phyloP scores from a whole-genome alignment of 2,797 vertebrate genomes.

The Labroides dimidiatus region DNA sequence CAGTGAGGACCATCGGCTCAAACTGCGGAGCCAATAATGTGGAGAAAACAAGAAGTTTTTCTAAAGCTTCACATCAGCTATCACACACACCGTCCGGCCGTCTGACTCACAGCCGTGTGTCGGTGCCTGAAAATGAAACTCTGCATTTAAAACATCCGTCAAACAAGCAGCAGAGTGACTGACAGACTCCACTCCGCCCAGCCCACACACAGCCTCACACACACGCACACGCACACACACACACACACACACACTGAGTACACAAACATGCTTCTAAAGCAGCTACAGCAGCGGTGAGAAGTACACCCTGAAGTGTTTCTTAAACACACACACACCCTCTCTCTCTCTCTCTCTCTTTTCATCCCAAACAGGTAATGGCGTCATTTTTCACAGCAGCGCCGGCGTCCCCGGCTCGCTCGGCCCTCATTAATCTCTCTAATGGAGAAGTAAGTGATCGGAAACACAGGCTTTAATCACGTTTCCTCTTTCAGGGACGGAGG shows the following conservation, averaged over 20 bases:
- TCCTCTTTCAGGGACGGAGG: constrained; percentile 16
- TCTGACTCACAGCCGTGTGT: constrained; percentile 20
- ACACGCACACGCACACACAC: constrained; percentile 1
- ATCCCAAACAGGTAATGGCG: constrained; percentile 59
- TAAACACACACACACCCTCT: constrained; percentile 18
- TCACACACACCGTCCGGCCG: neutral
- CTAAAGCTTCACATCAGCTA: neutral
- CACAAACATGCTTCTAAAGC: constrained; percentile 18
- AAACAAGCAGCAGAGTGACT: constrained; percentile 23
- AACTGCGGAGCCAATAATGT: no score
- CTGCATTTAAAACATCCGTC: constrained; percentile 43
- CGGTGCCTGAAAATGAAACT: constrained; percentile 15
- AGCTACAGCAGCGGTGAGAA: constrained; percentile 1
- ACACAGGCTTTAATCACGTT: constrained; percentile 57
- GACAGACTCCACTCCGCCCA: constrained; percentile 12
- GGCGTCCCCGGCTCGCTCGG: constrained; percentile 13
- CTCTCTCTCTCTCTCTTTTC: constrained; percentile 10
- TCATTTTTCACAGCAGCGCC: constrained; percentile 54
- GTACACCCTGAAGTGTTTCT: neutral
- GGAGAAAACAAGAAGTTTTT: no score
- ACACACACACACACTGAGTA: constrained; percentile 4
- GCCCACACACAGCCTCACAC: constrained; percentile 2
- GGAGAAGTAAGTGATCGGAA: constrained; percentile 66
- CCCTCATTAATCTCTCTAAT: constrained; percentile 70
- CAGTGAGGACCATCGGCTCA: no score